Evolutionary conservation across 2,888 invertebrate genomes (phyloP).

Genomic region (Ophraella communa): DNA sequence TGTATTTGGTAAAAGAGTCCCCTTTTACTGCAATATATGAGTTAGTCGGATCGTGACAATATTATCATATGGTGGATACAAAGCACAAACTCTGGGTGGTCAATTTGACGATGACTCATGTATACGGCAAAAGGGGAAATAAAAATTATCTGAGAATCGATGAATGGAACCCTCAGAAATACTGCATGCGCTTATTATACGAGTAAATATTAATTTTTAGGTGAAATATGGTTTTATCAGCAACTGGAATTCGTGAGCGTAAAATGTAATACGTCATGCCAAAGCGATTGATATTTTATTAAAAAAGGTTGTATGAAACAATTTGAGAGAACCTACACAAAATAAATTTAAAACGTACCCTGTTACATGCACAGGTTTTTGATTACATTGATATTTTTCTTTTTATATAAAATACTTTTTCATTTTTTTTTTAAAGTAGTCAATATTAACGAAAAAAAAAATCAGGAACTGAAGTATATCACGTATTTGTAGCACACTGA

Average conservation of each 20-base stretch:
- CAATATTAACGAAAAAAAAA: slow-evolving; percentile 6
- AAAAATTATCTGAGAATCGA: slow-evolving; percentile 11
- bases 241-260: too few relatives aligned
- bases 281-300: too few relatives aligned
- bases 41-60: slow-evolving; percentile 20
- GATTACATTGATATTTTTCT: too few relatives aligned
- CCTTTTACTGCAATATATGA: background rate
- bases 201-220: background rate
- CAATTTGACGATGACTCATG: slow-evolving; percentile 20
- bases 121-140: slow-evolving; percentile 2
- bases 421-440: too few relatives aligned
- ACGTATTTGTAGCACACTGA: slow-evolving; percentile 29
- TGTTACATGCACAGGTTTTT: too few relatives aligned
- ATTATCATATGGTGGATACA: slow-evolving; percentile 21
- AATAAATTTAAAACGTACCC: too few relatives aligned
- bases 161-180: slow-evolving; percentile 14
- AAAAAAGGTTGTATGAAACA: too few relatives aligned
- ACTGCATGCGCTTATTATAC: background rate
- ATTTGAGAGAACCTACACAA: too few relatives aligned
- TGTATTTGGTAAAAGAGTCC: background rate
- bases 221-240: background rate
- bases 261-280: too few relatives aligned
- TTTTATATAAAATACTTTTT: too few relatives aligned
- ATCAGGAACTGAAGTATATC: slow-evolving; percentile 23
- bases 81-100: slow-evolving; percentile 20